phyloP scores from a whole-genome alignment of 2,113 vertebrate species.

The Azemiops feae region DNA sequence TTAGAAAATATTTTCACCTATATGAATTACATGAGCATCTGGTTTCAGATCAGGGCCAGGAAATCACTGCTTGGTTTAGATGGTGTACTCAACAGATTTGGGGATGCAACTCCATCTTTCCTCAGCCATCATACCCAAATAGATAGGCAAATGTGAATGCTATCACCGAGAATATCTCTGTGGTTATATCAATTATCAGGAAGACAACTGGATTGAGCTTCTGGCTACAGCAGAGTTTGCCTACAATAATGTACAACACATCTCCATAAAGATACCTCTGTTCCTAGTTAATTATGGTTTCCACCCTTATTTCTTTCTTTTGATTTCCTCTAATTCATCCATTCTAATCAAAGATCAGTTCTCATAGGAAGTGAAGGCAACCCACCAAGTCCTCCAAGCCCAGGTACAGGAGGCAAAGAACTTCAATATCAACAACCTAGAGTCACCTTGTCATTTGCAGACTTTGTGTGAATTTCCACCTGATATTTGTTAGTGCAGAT shows the following conservation, averaged over 20 bases:
- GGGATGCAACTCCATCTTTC: neutral
- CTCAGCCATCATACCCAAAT: neutral
- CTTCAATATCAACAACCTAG: neutral
- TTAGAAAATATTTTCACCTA: neutral
- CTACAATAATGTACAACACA: neutral
- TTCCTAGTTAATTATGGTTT: neutral
- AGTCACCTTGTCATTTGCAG: neutral
- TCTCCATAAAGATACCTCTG: neutral
- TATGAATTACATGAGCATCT: neutral
- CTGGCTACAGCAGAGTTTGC: neutral
- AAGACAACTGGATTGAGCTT: neutral
- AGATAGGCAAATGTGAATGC: neutral
- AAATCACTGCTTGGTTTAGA: neutral
- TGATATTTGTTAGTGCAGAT: neutral
- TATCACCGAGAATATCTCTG: neutral
- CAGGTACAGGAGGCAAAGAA: neutral
- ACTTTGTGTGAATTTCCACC: neutral
- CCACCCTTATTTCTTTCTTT: neutral
- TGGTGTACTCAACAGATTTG: neutral
- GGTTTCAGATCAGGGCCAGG: neutral
- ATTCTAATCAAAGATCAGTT: neutral
- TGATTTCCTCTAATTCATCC: neutral
- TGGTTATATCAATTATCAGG: neutral
- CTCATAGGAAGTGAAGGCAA: neutral
- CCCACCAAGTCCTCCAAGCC: neutral